These are phyloP conservation scores for Meiosimyza decipiens DNA, from an alignment of 2,888 invertebrate species.

Conservation along the genomic window DNA sequence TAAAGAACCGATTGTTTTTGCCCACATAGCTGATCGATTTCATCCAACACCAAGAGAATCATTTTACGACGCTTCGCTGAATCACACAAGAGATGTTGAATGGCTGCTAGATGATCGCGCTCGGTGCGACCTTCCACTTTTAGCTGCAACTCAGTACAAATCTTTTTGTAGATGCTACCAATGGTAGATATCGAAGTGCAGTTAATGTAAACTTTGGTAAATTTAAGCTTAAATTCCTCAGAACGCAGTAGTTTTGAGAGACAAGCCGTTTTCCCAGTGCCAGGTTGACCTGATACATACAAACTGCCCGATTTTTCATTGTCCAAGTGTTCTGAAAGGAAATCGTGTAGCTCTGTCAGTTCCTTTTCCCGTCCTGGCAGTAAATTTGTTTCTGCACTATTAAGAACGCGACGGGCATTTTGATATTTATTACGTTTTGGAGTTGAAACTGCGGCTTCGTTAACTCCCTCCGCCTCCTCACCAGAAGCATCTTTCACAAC, in stretches of 20 bases:
- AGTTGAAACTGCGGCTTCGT: background rate
- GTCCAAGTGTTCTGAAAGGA: constrained; percentile 76
- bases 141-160: constrained; percentile 78
- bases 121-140: constrained; percentile 71
- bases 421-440: constrained; percentile 61
- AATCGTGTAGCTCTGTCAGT: constrained; percentile 74
- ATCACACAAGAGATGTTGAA: constrained; percentile 77
- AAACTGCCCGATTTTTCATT: constrained; percentile 80
- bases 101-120: constrained; percentile 74
- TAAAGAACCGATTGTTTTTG: constrained; percentile 86
- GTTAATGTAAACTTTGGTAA: constrained; percentile 76
- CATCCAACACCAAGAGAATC: constrained; percentile 89
- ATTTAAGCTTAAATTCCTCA: constrained; percentile 68
- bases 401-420: constrained; percentile 63
- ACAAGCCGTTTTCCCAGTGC: constrained; percentile 94
- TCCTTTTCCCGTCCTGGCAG: constrained; percentile 86
- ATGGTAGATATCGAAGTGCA: constrained; percentile 92
- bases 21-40: constrained; percentile 92
- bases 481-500: constrained; percentile 12
- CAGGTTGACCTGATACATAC: constrained; percentile 96
- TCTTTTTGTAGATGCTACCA: constrained; percentile 80
- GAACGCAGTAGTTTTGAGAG: constrained; percentile 79
- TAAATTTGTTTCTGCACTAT: constrained; percentile 66
- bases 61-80: constrained; percentile 72
- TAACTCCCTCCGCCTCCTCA: constrained; percentile 22